These are phyloP conservation scores for Corapipo altera DNA, from an alignment of 2,113 vertebrate genomes.

Conservation along the genomic window DNA sequence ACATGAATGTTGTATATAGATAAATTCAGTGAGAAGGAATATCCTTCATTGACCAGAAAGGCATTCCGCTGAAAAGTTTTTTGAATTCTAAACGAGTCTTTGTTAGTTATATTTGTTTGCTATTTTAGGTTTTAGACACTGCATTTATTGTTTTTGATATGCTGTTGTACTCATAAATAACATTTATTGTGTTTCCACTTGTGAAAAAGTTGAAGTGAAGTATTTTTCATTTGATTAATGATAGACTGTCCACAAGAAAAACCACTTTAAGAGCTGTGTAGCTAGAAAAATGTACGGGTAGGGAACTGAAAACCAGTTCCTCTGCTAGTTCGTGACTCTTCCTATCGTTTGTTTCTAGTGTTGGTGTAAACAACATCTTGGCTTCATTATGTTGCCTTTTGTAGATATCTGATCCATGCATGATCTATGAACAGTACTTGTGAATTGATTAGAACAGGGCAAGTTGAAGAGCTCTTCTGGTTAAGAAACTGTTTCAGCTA, in stretches of 20 bases:
- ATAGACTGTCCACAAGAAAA: background rate
- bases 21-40: background rate
- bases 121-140: background rate
- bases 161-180: background rate
- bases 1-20: background rate
- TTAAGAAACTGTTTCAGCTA: background rate
- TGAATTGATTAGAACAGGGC: background rate
- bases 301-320: background rate
- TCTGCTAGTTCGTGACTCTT: background rate
- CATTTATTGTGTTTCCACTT: background rate
- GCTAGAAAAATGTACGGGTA: background rate
- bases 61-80: background rate
- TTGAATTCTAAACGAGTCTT: background rate
- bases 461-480: background rate
- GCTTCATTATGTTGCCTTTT: conserved; percentile 26
- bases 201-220: background rate
- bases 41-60: background rate
- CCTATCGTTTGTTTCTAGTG: background rate
- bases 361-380: conserved; percentile 39
- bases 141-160: background rate
- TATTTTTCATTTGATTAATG: conserved; percentile 21
- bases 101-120: conserved; percentile 2
- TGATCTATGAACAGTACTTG: background rate
- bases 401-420: conserved; percentile 9
- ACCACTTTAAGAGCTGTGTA: background rate